These are phyloP conservation scores for Carpatolechia fugitivella DNA, from an alignment of 2,888 invertebrate species.

Conservation along the genomic window DNA sequence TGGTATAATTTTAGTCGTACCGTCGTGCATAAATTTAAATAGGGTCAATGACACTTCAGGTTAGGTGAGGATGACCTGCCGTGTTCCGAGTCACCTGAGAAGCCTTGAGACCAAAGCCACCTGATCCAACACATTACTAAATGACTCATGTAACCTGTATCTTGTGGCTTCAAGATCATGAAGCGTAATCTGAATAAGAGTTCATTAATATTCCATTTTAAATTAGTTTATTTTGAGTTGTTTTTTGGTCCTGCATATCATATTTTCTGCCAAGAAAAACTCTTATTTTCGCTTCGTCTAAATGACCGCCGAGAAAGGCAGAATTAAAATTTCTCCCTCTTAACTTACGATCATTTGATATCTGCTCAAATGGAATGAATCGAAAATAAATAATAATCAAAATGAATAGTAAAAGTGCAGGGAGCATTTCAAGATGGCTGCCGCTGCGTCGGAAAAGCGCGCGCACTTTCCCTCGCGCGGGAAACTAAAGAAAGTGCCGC, in stretches of 20 bases:
- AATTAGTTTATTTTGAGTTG: not conserved
- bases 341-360: too few species aligned
- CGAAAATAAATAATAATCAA: constrained; percentile 9
- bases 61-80: not conserved
- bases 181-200: not conserved
- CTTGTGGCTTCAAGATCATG: not conserved
- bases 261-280: too few species aligned
- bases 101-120: not conserved
- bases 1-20: too few species aligned
- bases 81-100: constrained; percentile 5
- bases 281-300: too few species aligned
- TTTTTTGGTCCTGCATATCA: too few species aligned
- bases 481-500: constrained; percentile 73
- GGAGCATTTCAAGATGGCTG: constrained; percentile 61
- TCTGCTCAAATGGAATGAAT: not conserved
- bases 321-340: too few species aligned
- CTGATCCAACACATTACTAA: not conserved
- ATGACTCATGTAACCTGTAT: not conserved
- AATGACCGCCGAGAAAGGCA: too few species aligned
- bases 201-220: not conserved
- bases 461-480: constrained; percentile 73
- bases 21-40: not conserved
- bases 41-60: not conserved
- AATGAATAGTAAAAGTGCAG: constrained; percentile 19
- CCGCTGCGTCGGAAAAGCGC: constrained; percentile 63